Base-by-base conservation (phyloP, 2,113 vertebrate genomes). In the Panthera leo region DNA sequence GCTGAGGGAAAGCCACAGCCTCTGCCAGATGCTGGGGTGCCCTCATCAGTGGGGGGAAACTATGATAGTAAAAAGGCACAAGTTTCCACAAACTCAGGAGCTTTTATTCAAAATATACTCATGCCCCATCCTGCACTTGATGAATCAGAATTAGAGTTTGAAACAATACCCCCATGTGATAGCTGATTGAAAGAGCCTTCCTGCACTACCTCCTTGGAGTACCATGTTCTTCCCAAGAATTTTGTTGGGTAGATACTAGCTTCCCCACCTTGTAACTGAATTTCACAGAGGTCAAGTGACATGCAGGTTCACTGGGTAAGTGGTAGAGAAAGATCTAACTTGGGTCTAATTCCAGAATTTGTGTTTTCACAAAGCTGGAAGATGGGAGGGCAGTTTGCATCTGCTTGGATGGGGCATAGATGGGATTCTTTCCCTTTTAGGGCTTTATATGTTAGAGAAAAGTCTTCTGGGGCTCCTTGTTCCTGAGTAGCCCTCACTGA, bases 241-340 rank as follows among this genome's bases (percentile, higher is more conserved):
- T 71, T 18, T 5, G 14, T 51, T 89, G 94, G 19, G 21, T 67
- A 34, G 70, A n/a, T 9, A 25, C n/a, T 70, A 39, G 36, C 42
- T 70, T 21, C 31, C 31, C 10, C 58, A 18, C 6, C 12, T 53
- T 14, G 9, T 15, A 55, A 75, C 27, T 85, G 79, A 67, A 61
- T 61, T 83, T 75, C 90, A 42, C 68, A 15, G 70, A 48, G 11
- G 34, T 78, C 85, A 83, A 16, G 21, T n/a, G 88, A 94, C 29
- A 90, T 79, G 42, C 85, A 78, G 73, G 89, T 93, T 96, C 29
- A 36, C 55, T 75, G 36, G 76, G 36, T 82, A 76, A 89, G 51
- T 67, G 80, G 79, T 21, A 25, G 80, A 73, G 48, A 55, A 85
- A 85, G 27, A 23, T 53, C 58, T 93, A 55, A 71, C 27, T 45